Base-by-base conservation (phyloP, 2,888 invertebrate genomes). In the Byasa hedistus region DNA sequence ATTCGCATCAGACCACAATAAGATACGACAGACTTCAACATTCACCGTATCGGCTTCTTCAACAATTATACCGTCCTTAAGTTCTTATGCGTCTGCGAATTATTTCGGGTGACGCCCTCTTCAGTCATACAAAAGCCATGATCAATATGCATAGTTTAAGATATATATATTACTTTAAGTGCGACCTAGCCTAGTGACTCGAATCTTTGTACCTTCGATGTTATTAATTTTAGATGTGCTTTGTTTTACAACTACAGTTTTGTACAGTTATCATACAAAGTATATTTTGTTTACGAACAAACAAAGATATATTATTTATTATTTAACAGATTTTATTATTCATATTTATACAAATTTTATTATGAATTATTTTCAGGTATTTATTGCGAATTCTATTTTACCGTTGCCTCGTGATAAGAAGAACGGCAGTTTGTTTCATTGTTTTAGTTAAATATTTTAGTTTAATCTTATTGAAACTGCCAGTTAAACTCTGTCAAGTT, bases 41-140 rank as follows among this genome's bases (percentile, higher is more conserved):
- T 79, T 81, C 89, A 77, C 81, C 89, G 84, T 91, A 86, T 85
- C 87, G 78, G 70, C 84, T 87, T 74, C 75, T 86, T 85, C 91
- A 89, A 75, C 90, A 90, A 76, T 86, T 82, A 85, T 87, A 84
- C 86, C 89, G 89, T 88, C 90, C 89, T 83, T 89, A 79, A 77
- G 79, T 75, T 76, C 70, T 77, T 66, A 72, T 75, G 75, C 58
- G 69, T 69, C 65, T 68, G 69, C 70, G 70, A 71, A 70, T 65
- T 24, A 52, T 57, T 63, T 62, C 64, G 58, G 65, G 52, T 61
- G 59, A 70, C 69, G 77, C 76, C 76, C 73, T 71, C 61, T 79
- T 83, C 83, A 89, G 86, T 89, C 90, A 88, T 86, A 48, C 24
- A 83, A 86, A 87, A 84, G 87, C 89, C 88, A 90, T 89, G 82